phyloP scores from a whole-genome alignment of 2,888 invertebrate genomes.

The Phaonia tiefii region DNA sequence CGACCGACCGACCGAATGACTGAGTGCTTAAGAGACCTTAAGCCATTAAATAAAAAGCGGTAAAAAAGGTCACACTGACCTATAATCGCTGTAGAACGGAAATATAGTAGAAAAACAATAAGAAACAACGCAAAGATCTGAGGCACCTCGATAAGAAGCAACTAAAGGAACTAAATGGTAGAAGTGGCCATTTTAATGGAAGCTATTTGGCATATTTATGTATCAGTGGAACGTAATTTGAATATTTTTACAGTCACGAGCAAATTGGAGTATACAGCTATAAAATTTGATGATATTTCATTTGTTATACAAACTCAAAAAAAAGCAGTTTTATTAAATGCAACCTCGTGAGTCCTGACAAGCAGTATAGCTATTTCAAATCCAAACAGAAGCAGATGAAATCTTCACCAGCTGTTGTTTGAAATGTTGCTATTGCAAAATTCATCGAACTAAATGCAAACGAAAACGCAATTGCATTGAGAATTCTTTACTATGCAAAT shows the following conservation, averaged over 20 bases:
- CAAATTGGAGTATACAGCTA: too few relatives aligned
- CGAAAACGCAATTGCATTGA: too few relatives aligned
- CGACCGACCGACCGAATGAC: constrained; percentile 24
- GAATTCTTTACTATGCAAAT: too few relatives aligned
- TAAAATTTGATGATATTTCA: too few relatives aligned
- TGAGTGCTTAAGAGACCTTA: constrained; percentile 15
- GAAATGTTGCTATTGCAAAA: too few relatives aligned
- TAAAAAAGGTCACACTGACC: constrained; percentile 67
- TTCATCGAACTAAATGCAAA: too few relatives aligned
- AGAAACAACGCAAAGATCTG: constrained; percentile 6
- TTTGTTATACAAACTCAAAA: too few relatives aligned
- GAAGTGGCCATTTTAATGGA: constrained; percentile 4
- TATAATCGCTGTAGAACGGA: constrained; percentile 39
- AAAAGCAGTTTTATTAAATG: too few relatives aligned
- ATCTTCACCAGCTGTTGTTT: too few relatives aligned
- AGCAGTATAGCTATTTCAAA: too few relatives aligned
- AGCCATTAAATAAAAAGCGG: constrained; percentile 44
- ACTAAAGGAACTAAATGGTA: background rate
- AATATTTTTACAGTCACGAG: background rate
- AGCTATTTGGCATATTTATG: background rate
- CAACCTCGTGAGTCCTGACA: too few relatives aligned
- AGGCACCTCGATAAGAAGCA: background rate
- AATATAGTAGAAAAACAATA: background rate
- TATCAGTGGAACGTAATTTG: constrained; percentile 10
- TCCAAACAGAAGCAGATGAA: too few relatives aligned